These are phyloP conservation scores for Aspidiotus destructor DNA, from an alignment of 2,888 invertebrate species.

Conservation along the genomic window DNA sequence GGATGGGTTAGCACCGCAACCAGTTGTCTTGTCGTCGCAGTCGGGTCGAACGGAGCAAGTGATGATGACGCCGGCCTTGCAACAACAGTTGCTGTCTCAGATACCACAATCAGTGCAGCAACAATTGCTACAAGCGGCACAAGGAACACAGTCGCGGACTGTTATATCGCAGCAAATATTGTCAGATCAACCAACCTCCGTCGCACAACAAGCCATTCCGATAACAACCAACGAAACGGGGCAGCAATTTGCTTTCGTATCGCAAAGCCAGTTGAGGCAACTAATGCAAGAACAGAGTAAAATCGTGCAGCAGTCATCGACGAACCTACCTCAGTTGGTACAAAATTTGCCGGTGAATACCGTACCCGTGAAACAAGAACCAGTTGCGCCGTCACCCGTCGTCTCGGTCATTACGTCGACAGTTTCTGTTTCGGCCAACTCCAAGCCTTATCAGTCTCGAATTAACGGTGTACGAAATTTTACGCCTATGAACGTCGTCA, in stretches of 20 bases:
- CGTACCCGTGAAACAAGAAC: background rate
- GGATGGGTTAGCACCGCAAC: background rate
- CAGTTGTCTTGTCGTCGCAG: slow-evolving; percentile 5
- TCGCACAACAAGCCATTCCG: background rate
- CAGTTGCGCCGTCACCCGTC: slow-evolving; percentile 2
- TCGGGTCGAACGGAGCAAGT: slow-evolving; percentile 19
- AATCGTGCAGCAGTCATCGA: background rate
- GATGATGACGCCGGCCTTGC: slow-evolving; percentile 14
- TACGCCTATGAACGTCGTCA: slow-evolving; percentile 15
- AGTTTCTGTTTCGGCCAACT: slow-evolving; percentile 7
- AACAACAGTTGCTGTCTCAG: slow-evolving; percentile 16
- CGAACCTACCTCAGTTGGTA: background rate
- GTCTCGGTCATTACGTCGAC: slow-evolving; percentile 26
- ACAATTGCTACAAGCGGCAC: slow-evolving; percentile 11
- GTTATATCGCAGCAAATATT: slow-evolving; percentile 9
- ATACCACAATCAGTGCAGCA: slow-evolving; percentile 23
- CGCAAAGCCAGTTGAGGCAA: slow-evolving; percentile 14
- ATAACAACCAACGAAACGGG: slow-evolving; percentile 5
- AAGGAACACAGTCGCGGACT: background rate
- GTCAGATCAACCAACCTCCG: background rate
- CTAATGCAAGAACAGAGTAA: slow-evolving; percentile 19
- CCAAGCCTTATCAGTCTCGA: slow-evolving; percentile 24
- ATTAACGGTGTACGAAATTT: slow-evolving; percentile 32
- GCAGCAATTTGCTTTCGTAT: slow-evolving; percentile 13
- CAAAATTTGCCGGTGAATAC: background rate